Evolutionary conservation across 2,113 vertebrate genomes (phyloP).

Genomic region (Eublepharis macularius): DNA sequence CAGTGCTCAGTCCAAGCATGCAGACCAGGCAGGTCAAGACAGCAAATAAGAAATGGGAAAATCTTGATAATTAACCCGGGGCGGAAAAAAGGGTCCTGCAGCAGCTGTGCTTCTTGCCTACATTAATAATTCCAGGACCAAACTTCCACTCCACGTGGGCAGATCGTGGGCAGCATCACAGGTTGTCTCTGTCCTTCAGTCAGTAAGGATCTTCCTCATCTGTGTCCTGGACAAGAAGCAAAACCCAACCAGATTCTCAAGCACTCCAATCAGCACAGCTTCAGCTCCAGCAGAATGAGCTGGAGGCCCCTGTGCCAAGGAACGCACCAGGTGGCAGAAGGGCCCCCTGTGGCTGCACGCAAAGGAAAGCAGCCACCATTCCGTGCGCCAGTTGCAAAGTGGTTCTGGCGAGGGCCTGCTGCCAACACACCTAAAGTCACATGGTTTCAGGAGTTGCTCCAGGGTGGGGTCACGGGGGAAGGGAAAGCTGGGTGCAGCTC

Average conservation of each 20-base stretch:
- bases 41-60: not conserved
- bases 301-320: too few relatives aligned
- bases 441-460: too few relatives aligned
- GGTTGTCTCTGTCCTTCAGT: not conserved
- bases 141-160: not conserved
- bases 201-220: slow-evolving; percentile 74
- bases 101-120: not conserved
- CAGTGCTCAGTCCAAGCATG: slow-evolving; percentile 23
- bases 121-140: not conserved
- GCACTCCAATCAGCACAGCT: accelerated
- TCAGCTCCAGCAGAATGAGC: not conserved
- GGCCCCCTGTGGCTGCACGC: too few relatives aligned
- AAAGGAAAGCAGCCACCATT: too few relatives aligned
- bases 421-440: not conserved
- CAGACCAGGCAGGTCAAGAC: not conserved
- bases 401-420: not conserved
- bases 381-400: not conserved
- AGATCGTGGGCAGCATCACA: not conserved
- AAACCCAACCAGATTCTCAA: accelerated
- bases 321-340: too few relatives aligned
- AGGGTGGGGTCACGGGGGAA: not conserved
- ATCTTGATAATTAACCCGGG: not conserved
- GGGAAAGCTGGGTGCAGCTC: not conserved
- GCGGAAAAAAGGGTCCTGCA: slow-evolving; percentile 28
- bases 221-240: slow-evolving; percentile 59